Evolutionary conservation across 2,888 invertebrate species (phyloP).

Genomic region (Limulus polyphemus): DNA sequence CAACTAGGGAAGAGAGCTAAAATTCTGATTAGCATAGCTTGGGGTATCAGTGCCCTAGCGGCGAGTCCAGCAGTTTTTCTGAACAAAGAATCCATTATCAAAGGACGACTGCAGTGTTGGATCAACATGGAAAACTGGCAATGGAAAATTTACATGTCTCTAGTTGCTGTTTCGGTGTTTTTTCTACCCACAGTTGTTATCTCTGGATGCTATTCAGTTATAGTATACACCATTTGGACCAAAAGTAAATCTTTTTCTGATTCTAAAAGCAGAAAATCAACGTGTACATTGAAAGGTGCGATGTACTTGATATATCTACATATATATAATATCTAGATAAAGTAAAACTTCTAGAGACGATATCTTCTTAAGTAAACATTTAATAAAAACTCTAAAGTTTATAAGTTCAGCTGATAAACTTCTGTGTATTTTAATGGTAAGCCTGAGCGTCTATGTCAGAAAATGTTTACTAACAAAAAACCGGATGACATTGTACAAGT

Average conservation of each 20-base stretch:
- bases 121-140: conserved; percentile 61
- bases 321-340: too few species aligned
- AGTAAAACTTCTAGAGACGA: too few species aligned
- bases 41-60: conserved; percentile 67
- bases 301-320: too few species aligned
- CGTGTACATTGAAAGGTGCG: background rate
- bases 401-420: too few species aligned
- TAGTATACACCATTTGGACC: conserved; percentile 84
- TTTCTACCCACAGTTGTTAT: conserved; percentile 76
- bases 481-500: too few species aligned
- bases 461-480: too few species aligned
- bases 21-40: conserved; percentile 62
- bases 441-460: too few species aligned
- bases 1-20: conserved; percentile 66
- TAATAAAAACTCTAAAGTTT: too few species aligned
- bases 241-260: conserved; percentile 52
- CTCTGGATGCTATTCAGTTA: conserved; percentile 75
- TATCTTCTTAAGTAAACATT: too few species aligned
- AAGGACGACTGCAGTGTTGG: conserved; percentile 73
- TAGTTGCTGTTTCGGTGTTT: conserved; percentile 67
- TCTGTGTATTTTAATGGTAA: too few species aligned
- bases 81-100: conserved; percentile 61
- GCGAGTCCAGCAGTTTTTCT: conserved; percentile 62
- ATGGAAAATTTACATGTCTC: conserved; percentile 79
- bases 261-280: conserved; percentile 22